A percentile compares a stretch with the other conserved stretches of the same genome.
phyloP scores from a whole-genome alignment of 2,888 invertebrate species.

The Suillia variegata region DNA sequence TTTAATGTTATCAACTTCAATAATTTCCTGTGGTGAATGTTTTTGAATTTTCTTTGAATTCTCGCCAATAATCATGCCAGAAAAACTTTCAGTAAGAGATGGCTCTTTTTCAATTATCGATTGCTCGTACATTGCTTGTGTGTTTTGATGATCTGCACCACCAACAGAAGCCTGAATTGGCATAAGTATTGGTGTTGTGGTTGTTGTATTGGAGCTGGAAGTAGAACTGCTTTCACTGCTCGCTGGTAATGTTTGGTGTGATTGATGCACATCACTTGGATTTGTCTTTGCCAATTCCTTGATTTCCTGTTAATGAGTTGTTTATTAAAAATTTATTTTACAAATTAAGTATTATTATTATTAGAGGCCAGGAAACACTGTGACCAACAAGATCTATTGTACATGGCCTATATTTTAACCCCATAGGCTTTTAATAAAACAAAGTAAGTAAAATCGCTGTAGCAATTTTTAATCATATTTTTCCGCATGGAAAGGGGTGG shows the following conservation, averaged over 20 bases:
- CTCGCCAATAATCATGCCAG: constrained; percentile 59
- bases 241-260: constrained; percentile 29
- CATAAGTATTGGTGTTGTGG: constrained; percentile 40
- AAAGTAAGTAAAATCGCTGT: too few relatives aligned
- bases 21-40: constrained; percentile 32
- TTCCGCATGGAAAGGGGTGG: too few relatives aligned
- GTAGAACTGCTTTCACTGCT: constrained; percentile 31
- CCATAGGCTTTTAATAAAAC: too few relatives aligned
- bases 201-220: constrained; percentile 35
- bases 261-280: constrained; percentile 23
- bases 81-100: constrained; percentile 58
- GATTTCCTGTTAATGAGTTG: constrained; percentile 40
- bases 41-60: constrained; percentile 57
- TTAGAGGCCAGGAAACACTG: too few relatives aligned
- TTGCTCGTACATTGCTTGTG: constrained; percentile 59
- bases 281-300: constrained; percentile 37
- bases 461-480: too few relatives aligned
- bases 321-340: neutral
- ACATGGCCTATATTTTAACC: too few relatives aligned
- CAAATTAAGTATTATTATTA: too few relatives aligned
- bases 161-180: constrained; percentile 20
- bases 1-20: constrained; percentile 58
- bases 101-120: constrained; percentile 61
- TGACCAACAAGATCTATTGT: too few relatives aligned
- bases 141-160: constrained; percentile 43